Conservation (phyloP, 2,888 invertebrate species). For the Mythimna albipuncta region DNA sequence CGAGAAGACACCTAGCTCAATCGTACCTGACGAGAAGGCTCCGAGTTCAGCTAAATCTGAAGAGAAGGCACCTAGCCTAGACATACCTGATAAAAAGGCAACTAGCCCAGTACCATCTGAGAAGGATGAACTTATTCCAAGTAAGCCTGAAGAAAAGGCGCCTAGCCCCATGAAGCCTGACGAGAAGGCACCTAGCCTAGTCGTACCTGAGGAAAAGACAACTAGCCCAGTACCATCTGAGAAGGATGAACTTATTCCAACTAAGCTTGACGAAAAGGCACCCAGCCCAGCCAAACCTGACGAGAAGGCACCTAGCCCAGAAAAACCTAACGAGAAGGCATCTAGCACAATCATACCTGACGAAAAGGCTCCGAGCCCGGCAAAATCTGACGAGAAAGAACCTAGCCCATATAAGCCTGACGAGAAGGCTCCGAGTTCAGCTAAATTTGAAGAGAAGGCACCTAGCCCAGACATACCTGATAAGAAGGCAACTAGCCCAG, state of each 20-base stretch:
- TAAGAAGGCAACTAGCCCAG: background rate
- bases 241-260: no score
- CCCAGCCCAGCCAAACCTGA: background rate
- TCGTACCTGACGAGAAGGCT: background rate
- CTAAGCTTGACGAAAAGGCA: background rate
- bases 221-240: slow-evolving; percentile 30
- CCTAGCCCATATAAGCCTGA: slow-evolving; percentile 2
- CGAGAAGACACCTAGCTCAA: no score
- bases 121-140: slow-evolving; percentile 22
- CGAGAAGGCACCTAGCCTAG: background rate
- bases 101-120: background rate
- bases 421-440: background rate
- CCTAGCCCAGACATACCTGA: background rate
- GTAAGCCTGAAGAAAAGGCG: no score
- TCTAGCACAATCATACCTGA: background rate
- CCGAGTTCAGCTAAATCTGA: slow-evolving; percentile 17
- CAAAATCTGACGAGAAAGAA: slow-evolving; percentile 11
- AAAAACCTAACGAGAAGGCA: background rate
- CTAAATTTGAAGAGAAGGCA: background rate
- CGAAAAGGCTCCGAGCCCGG: background rate
- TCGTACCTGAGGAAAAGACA: slow-evolving; percentile 6
- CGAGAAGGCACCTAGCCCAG: background rate
- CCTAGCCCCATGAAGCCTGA: no score
- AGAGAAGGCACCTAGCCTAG: background rate
- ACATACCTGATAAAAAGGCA: background rate